Percentiles rank a stretch among this genome's conserved stretches.
Conservation (phyloP, 2,888 invertebrate species). For the Amiota minor region DNA sequence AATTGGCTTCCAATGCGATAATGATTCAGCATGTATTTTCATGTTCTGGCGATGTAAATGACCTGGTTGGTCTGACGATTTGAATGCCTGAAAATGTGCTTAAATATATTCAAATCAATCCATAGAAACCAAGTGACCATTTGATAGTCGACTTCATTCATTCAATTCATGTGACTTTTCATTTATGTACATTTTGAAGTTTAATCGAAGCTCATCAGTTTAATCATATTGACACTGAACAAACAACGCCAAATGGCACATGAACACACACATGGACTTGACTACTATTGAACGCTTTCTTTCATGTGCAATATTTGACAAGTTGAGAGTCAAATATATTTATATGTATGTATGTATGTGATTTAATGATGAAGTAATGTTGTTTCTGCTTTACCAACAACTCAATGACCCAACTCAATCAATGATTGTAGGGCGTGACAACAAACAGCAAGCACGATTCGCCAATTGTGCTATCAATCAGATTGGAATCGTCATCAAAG, state of each 20-base stretch:
- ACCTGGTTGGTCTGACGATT: conserved; percentile 40
- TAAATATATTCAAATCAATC: conserved; percentile 26
- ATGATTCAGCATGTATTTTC: conserved; percentile 43
- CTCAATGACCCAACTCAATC: too few species aligned
- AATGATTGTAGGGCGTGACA: too few species aligned
- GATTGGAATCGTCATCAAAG: too few species aligned
- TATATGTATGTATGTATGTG: too few species aligned
- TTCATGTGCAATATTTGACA: too few species aligned
- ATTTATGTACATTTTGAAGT: conserved; percentile 41
- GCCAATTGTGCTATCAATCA: too few species aligned
- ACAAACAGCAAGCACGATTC: too few species aligned
- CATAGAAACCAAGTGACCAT: neutral
- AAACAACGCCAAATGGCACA: conserved; percentile 48
- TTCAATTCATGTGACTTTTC: conserved; percentile 19
- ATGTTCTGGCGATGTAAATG: conserved; percentile 37
- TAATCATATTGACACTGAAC: conserved; percentile 64
- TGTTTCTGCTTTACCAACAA: too few species aligned
- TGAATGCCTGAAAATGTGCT: neutral
- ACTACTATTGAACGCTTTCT: too few species aligned
- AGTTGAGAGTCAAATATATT: too few species aligned
- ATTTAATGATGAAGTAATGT: too few species aligned
- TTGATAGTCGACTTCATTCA: conserved; percentile 23
- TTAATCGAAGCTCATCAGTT: conserved; percentile 50
- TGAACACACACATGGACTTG: too few species aligned
- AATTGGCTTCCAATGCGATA: neutral